phyloP scores from a whole-genome alignment of 2,113 vertebrate genomes.

The Nerophis lumbriciformis region DNA sequence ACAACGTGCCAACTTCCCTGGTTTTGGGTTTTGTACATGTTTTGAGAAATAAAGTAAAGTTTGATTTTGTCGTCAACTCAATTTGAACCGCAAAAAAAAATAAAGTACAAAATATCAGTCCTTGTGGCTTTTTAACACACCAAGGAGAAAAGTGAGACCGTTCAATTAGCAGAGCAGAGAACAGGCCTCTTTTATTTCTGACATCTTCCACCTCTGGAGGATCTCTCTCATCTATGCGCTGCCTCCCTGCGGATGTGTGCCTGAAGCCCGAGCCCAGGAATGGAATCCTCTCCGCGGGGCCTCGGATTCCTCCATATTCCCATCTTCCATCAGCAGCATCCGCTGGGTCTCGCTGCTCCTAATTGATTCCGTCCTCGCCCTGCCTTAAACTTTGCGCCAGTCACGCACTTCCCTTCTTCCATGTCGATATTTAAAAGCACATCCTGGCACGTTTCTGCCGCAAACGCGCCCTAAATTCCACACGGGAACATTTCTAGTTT shows the following conservation, averaged over 20 bases:
- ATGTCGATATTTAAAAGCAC: constrained; percentile 59
- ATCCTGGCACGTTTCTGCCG: constrained; percentile 56
- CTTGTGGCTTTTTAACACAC: constrained; percentile 42
- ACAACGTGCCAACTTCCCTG: no score
- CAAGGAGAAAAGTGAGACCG: constrained; percentile 44
- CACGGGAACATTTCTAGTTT: constrained; percentile 64
- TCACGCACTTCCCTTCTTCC: constrained; percentile 51
- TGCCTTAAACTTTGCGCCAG: constrained; percentile 49
- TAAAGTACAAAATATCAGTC: constrained; percentile 20
- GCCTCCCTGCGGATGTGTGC: constrained; percentile 66
- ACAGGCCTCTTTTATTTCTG: constrained; percentile 64
- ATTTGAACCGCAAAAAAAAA: neutral
- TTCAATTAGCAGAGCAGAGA: constrained; percentile 66
- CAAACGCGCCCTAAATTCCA: constrained; percentile 68
- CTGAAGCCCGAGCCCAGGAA: constrained; percentile 61
- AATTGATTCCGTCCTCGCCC: constrained; percentile 66
- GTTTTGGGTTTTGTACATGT: constrained; percentile 10
- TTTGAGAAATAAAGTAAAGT: constrained; percentile 29
- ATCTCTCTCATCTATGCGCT: constrained; percentile 70
- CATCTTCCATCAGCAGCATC: constrained; percentile 56
- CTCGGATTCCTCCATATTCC: constrained; percentile 47
- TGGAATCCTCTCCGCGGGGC: constrained; percentile 55
- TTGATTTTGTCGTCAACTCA: constrained; percentile 16
- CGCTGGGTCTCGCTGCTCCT: constrained; percentile 62
- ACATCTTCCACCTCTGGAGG: constrained; percentile 62